A percentile compares a stretch with the other conserved stretches of the same genome.
Evolutionary conservation across 2,113 vertebrate genomes (phyloP).

Genomic region (Tachysurus vachellii): DNA sequence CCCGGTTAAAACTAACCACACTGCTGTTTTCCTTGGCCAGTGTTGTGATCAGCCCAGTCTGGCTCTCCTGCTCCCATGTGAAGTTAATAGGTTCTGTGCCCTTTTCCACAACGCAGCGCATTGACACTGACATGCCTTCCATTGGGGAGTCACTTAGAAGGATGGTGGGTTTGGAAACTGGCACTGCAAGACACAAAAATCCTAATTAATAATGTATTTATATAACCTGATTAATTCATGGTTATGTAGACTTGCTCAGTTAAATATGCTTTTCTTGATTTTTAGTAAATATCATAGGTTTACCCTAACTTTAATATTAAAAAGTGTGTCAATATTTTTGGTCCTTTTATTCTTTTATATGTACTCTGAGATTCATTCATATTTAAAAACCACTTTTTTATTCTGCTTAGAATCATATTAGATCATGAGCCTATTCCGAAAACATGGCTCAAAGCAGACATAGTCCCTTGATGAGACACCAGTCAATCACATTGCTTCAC

Average conservation of each 20-base stretch:
- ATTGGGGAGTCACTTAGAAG: conserved; percentile 70
- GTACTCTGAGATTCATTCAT: background rate
- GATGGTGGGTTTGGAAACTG: conserved; percentile 80
- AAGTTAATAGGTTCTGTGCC: conserved; percentile 81
- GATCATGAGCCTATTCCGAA: background rate
- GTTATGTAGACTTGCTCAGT: background rate
- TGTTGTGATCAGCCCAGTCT: conserved; percentile 52
- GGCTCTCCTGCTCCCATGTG: conserved; percentile 75
- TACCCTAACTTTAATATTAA: background rate
- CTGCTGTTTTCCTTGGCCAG: conserved; percentile 60
- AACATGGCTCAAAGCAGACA: background rate
- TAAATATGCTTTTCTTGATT: background rate
- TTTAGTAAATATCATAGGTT: background rate
- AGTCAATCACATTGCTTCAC: background rate
- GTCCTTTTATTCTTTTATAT: background rate
- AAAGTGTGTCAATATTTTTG: background rate
- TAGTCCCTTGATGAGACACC: background rate
- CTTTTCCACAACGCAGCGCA: conserved; percentile 76
- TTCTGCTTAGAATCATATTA: background rate
- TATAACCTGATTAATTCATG: background rate
- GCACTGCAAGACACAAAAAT: conserved; percentile 68
- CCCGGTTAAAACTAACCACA: conserved; percentile 64
- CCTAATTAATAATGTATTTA: background rate
- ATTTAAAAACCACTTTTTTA: background rate
- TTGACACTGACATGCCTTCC: conserved; percentile 72